Conservation (phyloP, 53 echinoderm and acorn worm genomes). For the Henricia sp. region DNA sequence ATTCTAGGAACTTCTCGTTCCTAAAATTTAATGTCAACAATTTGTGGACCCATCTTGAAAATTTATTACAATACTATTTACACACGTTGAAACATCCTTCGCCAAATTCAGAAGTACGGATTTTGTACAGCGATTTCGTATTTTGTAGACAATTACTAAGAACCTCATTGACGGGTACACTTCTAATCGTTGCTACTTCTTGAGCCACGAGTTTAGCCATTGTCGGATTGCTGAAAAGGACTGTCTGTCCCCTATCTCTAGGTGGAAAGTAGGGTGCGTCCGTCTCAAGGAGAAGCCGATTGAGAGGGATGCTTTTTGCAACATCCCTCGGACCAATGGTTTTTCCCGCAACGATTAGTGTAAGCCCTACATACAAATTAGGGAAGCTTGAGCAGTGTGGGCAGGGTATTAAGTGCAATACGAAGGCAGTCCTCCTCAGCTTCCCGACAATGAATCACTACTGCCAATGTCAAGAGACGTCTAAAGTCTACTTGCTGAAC, state of each 20-base stretch:
- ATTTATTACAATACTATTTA: not conserved
- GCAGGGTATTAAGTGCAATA: not conserved
- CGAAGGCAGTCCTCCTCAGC: conserved; percentile 23
- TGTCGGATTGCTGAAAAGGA: conserved; percentile 19
- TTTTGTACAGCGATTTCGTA: conserved; percentile 2
- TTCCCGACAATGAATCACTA: conserved; percentile 16
- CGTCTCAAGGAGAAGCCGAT: conserved; percentile 12
- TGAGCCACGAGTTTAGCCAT: conserved; percentile 4
- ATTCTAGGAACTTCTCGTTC: not conserved
- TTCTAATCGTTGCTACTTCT: not conserved
- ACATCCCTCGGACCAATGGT: not conserved
- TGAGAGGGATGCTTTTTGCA: conserved; percentile 17
- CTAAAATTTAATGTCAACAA: not conserved
- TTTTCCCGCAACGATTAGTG: not conserved
- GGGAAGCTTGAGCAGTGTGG: conserved; percentile 4
- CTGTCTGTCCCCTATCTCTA: not conserved
- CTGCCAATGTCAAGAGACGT: not conserved
- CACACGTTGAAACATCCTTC: too few species aligned
- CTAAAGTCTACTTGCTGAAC: conserved; percentile 2
- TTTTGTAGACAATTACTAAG: not conserved
- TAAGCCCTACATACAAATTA: conserved; percentile 7
- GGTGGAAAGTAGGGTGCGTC: conserved; percentile 7
- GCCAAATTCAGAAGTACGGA: not conserved
- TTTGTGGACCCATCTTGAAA: not conserved
- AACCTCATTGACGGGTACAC: not conserved